Evolutionary conservation across 1,140 invertebrate species (phyloP).

Genomic region (Gryllus bimaculatus): DNA sequence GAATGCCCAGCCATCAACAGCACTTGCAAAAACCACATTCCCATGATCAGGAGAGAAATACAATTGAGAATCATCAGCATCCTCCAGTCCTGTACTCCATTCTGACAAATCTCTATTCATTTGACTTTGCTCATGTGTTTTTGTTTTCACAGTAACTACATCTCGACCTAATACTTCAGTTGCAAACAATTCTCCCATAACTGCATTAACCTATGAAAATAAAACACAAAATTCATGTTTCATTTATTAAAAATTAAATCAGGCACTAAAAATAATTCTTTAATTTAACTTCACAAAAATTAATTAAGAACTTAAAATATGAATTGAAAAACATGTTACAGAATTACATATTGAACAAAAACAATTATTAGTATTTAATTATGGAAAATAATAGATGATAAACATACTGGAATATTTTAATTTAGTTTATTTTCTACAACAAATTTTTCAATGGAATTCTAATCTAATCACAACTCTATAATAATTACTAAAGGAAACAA

Average conservation of each 20-base stretch:
- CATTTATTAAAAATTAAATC: not conserved
- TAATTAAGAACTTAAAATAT: too few relatives aligned
- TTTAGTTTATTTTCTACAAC: too few relatives aligned
- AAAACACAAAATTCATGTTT: not conserved
- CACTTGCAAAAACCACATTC: constrained; percentile 95
- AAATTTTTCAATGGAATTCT: too few relatives aligned
- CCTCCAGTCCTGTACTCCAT: constrained; percentile 73
- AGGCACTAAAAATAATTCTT: too few relatives aligned
- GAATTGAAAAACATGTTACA: too few relatives aligned
- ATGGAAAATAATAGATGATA: too few relatives aligned
- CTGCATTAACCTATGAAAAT: constrained; percentile 64
- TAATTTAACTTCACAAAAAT: too few relatives aligned
- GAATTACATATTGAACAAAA: too few relatives aligned
- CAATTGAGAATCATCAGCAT: constrained; percentile 76
- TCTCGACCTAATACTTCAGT: constrained; percentile 63
- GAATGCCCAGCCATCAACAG: constrained; percentile 62
- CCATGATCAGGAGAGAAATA: constrained; percentile 88
- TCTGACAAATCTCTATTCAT: constrained; percentile 41
- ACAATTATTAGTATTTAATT: too few relatives aligned
- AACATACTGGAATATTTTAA: too few relatives aligned
- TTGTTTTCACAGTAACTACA: constrained; percentile 27
- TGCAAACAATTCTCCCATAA: constrained; percentile 82
- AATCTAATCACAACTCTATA: too few relatives aligned
- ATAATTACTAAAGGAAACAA: too few relatives aligned
- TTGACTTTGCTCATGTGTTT: constrained; percentile 23